A percentile compares a stretch with the other conserved stretches of the same genome.
Conservation (phyloP, 2,888 invertebrate species). For the Orthonychiurus folsomi region DNA sequence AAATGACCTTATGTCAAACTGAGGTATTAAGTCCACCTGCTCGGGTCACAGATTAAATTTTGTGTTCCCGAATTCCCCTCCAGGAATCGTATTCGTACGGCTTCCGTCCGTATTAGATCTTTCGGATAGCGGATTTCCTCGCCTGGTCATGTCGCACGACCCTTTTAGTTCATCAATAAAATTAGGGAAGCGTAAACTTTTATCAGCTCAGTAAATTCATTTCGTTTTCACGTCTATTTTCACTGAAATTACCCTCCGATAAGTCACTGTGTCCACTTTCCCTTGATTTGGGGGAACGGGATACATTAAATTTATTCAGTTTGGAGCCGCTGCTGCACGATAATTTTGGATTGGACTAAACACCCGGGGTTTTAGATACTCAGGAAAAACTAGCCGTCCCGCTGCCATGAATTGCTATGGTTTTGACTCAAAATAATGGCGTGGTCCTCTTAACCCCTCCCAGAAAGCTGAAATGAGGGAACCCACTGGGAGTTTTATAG, state of each 20-base stretch:
- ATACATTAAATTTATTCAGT: no score
- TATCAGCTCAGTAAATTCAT: neutral
- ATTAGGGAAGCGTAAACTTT: neutral
- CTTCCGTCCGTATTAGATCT: neutral
- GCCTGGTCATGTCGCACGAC: neutral
- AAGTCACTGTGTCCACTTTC: slow-evolving; percentile 1
- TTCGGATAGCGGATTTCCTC: neutral
- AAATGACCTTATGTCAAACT: neutral
- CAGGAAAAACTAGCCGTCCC: no score
- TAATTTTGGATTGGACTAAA: no score
- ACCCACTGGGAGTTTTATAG: no score
- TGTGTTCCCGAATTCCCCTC: no score
- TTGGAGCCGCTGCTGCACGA: no score
- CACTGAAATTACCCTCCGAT: neutral
- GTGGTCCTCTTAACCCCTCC: no score
- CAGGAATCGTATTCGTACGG: neutral
- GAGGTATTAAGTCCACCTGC: neutral
- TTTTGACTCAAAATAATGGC: no score
- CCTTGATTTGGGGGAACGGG: no score
- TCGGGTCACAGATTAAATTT: neutral
- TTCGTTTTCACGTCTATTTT: neutral
- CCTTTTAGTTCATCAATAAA: neutral
- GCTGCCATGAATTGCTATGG: no score
- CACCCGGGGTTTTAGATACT: no score
- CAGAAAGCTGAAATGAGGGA: no score